Evolutionary conservation across 2,797 vertebrate species (phyloP).

Genomic region (Characodon lateralis): DNA sequence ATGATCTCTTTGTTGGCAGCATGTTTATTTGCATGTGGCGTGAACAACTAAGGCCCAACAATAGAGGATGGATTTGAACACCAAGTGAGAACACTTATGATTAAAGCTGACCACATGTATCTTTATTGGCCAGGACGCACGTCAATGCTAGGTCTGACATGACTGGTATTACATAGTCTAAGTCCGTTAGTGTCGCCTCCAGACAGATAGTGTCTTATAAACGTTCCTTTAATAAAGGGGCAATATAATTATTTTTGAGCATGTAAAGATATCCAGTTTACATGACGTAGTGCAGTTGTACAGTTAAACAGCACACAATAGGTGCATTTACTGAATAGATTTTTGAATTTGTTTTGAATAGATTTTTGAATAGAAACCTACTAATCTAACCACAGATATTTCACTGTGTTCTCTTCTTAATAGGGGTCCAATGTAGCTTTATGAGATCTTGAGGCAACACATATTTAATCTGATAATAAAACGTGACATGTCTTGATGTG

Average conservation of each 20-base stretch:
- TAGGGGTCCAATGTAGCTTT: background rate
- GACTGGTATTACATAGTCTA: too few relatives aligned
- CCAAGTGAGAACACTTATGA: too few relatives aligned
- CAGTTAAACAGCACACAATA: background rate
- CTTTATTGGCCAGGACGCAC: too few relatives aligned
- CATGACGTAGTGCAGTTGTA: background rate
- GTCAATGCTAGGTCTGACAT: too few relatives aligned
- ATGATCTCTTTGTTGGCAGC: too few relatives aligned
- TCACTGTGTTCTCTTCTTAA: background rate
- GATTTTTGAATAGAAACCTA: background rate
- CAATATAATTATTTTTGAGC: background rate
- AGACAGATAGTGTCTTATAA: background rate
- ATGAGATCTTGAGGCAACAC: background rate
- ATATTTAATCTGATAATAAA: too few relatives aligned
- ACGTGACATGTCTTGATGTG: background rate
- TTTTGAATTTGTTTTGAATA: background rate
- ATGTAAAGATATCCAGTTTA: background rate
- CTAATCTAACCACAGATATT: background rate
- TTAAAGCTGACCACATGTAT: too few relatives aligned
- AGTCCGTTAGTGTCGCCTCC: background rate
- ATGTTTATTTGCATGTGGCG: too few relatives aligned
- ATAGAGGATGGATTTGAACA: too few relatives aligned
- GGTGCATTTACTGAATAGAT: background rate
- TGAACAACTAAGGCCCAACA: too few relatives aligned
- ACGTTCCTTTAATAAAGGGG: background rate